A percentile compares a stretch with the other conserved stretches of the same genome.
These are phyloP conservation scores for Uloborus plumipes DNA, from an alignment of 2,888 invertebrate genomes.

Conservation along the genomic window DNA sequence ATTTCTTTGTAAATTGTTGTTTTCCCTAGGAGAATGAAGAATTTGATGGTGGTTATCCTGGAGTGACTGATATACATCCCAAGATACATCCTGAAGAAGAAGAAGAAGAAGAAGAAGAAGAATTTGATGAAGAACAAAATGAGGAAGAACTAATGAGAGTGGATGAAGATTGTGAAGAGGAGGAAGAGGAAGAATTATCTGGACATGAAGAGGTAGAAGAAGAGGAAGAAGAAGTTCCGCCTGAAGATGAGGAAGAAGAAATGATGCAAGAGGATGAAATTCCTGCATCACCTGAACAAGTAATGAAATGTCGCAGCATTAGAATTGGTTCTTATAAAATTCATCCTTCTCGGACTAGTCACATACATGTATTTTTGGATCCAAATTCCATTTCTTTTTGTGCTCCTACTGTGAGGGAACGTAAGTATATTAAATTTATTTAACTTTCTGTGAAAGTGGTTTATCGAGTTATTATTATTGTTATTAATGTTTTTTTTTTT, in stretches of 20 bases:
- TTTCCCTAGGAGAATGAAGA: slow-evolving; percentile 30
- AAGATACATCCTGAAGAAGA: slow-evolving; percentile 13
- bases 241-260: slow-evolving; percentile 16
- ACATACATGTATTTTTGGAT: slow-evolving; percentile 18
- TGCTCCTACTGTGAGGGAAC: slow-evolving; percentile 72
- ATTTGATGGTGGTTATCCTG: slow-evolving; percentile 41
- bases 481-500: too few relatives aligned
- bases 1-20: too few relatives aligned
- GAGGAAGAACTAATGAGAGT: slow-evolving; percentile 25
- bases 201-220: slow-evolving; percentile 6
- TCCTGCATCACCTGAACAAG: neutral
- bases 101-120: slow-evolving; percentile 37
- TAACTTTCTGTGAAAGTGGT: neutral
- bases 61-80: slow-evolving; percentile 35
- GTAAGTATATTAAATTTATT: slow-evolving; percentile 28
- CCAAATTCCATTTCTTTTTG: slow-evolving; percentile 69
- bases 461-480: too few relatives aligned
- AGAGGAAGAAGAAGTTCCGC: slow-evolving; percentile 15
- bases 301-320: slow-evolving; percentile 79
- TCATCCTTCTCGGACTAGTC: slow-evolving; percentile 75
- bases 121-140: slow-evolving; percentile 25
- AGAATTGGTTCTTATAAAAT: slow-evolving; percentile 89
- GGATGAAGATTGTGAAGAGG: slow-evolving; percentile 7
- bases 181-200: slow-evolving; percentile 19
- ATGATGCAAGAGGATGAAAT: slow-evolving; percentile 20